Conservation (phyloP, 2,888 invertebrate species). For the Drosophila recens region DNA sequence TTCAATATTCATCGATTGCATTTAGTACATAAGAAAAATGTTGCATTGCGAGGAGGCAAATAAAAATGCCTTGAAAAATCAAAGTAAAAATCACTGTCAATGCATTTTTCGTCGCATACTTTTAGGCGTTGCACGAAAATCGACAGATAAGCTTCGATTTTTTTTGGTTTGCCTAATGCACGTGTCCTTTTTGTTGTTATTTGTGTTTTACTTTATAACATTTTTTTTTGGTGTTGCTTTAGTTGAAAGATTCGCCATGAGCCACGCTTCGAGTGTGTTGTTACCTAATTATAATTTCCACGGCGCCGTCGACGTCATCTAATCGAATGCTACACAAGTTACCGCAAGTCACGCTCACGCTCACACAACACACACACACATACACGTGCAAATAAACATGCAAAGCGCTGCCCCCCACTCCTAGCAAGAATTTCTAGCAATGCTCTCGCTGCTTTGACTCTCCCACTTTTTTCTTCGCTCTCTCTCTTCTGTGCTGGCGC, state of each 20-base stretch:
- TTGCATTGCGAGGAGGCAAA: background rate
- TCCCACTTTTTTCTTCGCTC: background rate
- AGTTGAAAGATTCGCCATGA: background rate
- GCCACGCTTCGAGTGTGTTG: conserved; percentile 12
- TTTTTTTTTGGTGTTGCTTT: background rate
- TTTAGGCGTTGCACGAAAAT: conserved; percentile 48
- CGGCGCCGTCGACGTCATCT: conserved; percentile 29
- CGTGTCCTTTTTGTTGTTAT: conserved; percentile 7
- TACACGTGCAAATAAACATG: background rate
- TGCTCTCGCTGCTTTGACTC: conserved; percentile 6
- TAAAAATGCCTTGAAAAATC: background rate
- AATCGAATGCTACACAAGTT: conserved; percentile 36
- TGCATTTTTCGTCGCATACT: conserved; percentile 43
- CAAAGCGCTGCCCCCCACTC: background rate
- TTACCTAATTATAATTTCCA: conserved; percentile 26
- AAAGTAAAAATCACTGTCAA: background rate
- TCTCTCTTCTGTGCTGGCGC: background rate
- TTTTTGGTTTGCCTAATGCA: background rate
- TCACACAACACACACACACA: background rate
- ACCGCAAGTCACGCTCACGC: conserved; percentile 44
- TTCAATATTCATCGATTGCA: background rate
- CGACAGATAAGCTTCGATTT: background rate
- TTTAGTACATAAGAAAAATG: background rate
- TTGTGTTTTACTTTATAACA: background rate
- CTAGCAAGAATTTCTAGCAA: conserved; percentile 47